Percentiles rank a stretch among this genome's conserved stretches.
Evolutionary conservation across 2,797 vertebrate genomes (phyloP).

Genomic region (Anas georgica): DNA sequence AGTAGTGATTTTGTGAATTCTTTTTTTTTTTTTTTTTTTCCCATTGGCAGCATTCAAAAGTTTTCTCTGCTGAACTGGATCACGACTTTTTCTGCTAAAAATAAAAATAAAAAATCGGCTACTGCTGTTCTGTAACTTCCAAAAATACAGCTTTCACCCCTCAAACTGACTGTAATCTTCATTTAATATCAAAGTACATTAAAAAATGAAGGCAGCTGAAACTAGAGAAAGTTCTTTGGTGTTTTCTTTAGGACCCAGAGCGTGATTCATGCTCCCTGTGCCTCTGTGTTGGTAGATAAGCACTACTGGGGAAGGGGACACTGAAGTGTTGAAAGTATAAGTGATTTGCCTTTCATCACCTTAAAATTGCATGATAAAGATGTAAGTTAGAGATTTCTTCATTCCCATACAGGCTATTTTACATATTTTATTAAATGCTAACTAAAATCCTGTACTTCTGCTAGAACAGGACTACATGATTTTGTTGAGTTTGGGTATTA

Average conservation of each 20-base stretch:
- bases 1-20: not conserved
- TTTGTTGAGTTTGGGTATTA: not conserved
- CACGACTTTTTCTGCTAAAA: not conserved
- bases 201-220: not conserved
- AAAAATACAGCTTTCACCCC: not conserved
- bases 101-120: not conserved
- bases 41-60: not conserved
- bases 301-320: not conserved
- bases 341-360: not conserved
- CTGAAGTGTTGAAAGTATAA: not conserved
- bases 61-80: not conserved
- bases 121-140: not conserved
- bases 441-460: not conserved
- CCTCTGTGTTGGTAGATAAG: not conserved
- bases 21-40: not conserved
- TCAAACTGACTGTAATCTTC: not conserved
- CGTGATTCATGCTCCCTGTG: not conserved
- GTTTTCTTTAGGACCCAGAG: not conserved
- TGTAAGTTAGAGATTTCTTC: not conserved
- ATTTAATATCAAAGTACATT: not conserved
- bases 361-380: not conserved
- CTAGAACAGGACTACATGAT: not conserved
- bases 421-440: not conserved
- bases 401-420: not conserved
- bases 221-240: not conserved